These are phyloP conservation scores for Augochlorella aurata DNA, from an alignment of 2,888 invertebrate species.

Conservation along the genomic window DNA sequence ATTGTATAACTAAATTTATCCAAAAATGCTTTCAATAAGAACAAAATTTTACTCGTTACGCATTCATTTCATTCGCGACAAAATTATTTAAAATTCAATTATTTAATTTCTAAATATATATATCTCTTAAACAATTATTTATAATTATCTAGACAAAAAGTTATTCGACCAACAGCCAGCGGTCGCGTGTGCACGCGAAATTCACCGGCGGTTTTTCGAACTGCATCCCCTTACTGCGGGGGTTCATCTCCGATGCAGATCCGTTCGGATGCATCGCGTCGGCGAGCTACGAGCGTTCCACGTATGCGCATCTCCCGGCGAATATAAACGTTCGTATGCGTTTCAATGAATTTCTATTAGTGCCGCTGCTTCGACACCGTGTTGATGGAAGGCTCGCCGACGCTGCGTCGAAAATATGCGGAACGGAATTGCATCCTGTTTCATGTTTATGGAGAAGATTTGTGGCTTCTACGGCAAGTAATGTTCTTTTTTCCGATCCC, in stretches of 20 bases:
- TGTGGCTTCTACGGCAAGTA: not conserved
- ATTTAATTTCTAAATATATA: too few species aligned
- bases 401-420: constrained; percentile 28
- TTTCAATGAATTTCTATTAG: constrained; percentile 45
- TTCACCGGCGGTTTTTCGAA: constrained; percentile 28
- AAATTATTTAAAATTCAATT: too few species aligned
- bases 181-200: not conserved
- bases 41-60: too few species aligned
- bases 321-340: constrained; percentile 36
- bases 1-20: too few species aligned
- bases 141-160: too few species aligned
- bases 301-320: constrained; percentile 10
- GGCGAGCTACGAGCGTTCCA: not conserved
- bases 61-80: too few species aligned
- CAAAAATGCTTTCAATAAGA: too few species aligned
- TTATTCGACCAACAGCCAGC: too few species aligned
- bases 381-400: constrained; percentile 15
- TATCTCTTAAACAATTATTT: too few species aligned
- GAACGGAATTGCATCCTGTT: constrained; percentile 22
- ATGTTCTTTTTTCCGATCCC: not conserved
- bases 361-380: not conserved
- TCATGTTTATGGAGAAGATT: constrained; percentile 19
- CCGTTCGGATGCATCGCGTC: constrained; percentile 25
- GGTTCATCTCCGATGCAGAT: constrained; percentile 28
- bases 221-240: not conserved